Evolutionary conservation across 2,797 vertebrate genomes (phyloP).

Genomic region (Mus minutoides): DNA sequence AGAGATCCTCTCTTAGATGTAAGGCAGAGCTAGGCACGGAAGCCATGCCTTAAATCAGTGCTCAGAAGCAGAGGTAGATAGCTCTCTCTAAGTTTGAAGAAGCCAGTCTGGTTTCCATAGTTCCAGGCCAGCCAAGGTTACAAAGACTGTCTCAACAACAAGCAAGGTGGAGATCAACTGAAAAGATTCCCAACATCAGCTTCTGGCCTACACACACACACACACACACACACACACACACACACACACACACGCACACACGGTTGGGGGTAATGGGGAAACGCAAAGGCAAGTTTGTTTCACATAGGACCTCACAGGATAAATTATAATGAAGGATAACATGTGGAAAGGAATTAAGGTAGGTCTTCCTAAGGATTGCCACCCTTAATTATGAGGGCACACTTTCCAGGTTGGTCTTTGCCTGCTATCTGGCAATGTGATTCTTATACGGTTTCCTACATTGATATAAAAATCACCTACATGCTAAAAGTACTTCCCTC

Average conservation of each 20-base stretch:
- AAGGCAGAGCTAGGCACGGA: too few species aligned
- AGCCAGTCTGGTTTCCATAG: neutral
- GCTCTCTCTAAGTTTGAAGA: too few species aligned
- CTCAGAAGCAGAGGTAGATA: neutral
- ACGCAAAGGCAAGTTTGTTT: neutral
- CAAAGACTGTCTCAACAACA: neutral
- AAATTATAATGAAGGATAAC: neutral
- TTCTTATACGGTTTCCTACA: neutral
- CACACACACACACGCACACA: neutral
- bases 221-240: neutral
- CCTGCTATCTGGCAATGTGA: neutral
- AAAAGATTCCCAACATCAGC: neutral
- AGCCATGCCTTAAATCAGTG: neutral
- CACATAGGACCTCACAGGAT: neutral
- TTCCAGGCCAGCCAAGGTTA: neutral
- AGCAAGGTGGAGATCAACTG: neutral
- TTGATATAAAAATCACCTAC: neutral
- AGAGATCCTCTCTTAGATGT: neutral
- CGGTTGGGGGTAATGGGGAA: rapidly evolving
- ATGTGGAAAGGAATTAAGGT: neutral
- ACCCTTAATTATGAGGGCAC: neutral
- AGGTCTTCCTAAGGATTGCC: neutral
- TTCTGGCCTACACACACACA: neutral
- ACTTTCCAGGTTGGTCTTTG: neutral
- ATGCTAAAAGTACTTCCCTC: neutral